Base-by-base conservation (phyloP, 1,140 invertebrate genomes). In the Caerostris darwini region DNA sequence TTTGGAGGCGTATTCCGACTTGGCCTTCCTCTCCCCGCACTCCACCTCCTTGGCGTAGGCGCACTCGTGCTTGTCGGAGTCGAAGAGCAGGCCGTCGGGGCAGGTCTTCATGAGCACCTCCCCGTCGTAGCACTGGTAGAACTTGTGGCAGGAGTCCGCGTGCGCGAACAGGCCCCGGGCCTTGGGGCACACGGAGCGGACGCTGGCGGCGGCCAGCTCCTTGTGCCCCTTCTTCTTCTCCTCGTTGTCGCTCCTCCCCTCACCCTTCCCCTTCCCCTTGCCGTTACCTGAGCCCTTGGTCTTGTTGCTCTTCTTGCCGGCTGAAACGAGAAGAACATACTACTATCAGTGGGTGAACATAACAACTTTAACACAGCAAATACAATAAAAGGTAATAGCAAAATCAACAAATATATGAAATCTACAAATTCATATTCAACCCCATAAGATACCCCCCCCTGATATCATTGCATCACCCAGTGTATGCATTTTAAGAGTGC, bases 41-140 rank as follows among this genome's bases (percentile, higher is more conserved):
- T 90, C 93, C 34, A 94, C 93, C 5, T 90, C 88, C 3, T 61
- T 64, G 7, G 12, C 69, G 3, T 90, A 53, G 7, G 81, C 87
- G 19, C 93, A 94, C 17, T 7, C 8, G 3, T 90, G 57, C n/a
- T 67, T 67, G 3, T 83, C 34, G 0, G n/a, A 61, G n/a, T 94
- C 93, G 34, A 94, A 94, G 2, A 94, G 53, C 59, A 90, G 34
- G 3, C 88, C 88, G 12, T 57, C 50, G 0, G 93, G 93, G n/a
- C 93, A 94, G 4, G 57, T 34, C 17, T 90, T 89, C 34, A 90
- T 10, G 8, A 69, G n/a, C n/a, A 94, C 93, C 5, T 89, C 93
- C 3, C 93, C 93, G 61, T 94, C 93, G 17, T 85, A 94, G 54
- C 93, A 94, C 10, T 94, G 87, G 34, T 94, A 94, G 19, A 83